These are phyloP conservation scores for Heteromurus nitidus DNA, from an alignment of 2,888 invertebrate species.

Conservation along the genomic window DNA sequence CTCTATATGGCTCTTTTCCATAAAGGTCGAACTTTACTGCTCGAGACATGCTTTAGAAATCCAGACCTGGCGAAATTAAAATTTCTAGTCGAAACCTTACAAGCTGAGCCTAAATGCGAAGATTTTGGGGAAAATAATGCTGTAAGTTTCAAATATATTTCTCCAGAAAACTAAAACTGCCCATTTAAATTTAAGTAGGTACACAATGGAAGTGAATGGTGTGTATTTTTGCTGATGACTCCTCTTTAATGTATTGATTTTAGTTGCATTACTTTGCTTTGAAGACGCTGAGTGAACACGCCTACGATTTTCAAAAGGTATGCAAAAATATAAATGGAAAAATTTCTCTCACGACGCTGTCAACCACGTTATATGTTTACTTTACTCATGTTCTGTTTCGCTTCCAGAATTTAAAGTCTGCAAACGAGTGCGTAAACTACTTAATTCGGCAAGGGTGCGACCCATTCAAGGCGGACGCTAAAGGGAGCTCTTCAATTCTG, in stretches of 20 bases:
- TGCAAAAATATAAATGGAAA: background rate
- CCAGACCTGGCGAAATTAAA: constrained; percentile 72
- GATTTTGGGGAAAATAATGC: constrained; percentile 76
- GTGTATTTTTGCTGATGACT: background rate
- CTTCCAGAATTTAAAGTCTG: constrained; percentile 48
- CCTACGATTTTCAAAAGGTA: constrained; percentile 41
- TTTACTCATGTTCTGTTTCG: background rate
- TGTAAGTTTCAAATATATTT: constrained; percentile 74
- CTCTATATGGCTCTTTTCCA: too few relatives aligned
- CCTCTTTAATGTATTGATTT: too few relatives aligned
- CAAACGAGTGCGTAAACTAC: constrained; percentile 48
- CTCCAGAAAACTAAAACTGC: too few relatives aligned
- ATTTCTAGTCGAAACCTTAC: constrained; percentile 76
- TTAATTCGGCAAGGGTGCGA: constrained; percentile 59
- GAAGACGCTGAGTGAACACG: background rate
- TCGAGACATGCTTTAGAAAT: constrained; percentile 59
- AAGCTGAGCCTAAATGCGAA: constrained; percentile 75
- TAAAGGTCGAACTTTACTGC: constrained; percentile 64
- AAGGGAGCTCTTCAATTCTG: constrained; percentile 53
- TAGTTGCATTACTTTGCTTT: constrained; percentile 66
- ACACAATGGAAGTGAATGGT: background rate
- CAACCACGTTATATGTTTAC: too few relatives aligned
- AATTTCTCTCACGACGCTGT: background rate
- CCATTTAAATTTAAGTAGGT: too few relatives aligned
- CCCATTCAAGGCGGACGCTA: constrained; percentile 48